Evolutionary conservation across 2,113 vertebrate genomes (phyloP).

Genomic region (Plectropomus leopardus): DNA sequence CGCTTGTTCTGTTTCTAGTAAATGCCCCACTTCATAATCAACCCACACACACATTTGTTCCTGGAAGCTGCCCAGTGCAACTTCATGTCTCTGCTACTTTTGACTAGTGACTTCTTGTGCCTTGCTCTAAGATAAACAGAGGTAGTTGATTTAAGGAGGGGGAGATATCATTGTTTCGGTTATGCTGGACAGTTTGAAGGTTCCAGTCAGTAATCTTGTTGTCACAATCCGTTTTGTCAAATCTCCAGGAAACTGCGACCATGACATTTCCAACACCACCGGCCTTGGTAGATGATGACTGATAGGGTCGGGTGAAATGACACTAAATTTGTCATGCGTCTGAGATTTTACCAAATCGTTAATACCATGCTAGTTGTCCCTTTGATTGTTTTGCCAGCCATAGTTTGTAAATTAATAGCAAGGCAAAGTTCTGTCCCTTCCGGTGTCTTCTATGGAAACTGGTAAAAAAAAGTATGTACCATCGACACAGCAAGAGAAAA

Average conservation of each 20-base stretch:
- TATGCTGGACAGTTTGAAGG: conserved; percentile 16
- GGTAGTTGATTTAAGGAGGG: conserved; percentile 1
- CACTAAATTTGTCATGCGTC: background rate
- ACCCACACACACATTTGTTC: conserved; percentile 53
- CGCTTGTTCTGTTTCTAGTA: conserved; percentile 48
- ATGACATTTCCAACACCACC: conserved; percentile 26
- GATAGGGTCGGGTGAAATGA: background rate
- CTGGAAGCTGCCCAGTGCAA: conserved; percentile 47
- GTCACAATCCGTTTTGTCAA: conserved; percentile 21
- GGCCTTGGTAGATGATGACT: background rate
- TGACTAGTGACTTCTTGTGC: conserved; percentile 3
- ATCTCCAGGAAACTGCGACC: background rate
- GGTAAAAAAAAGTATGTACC: too few relatives aligned
- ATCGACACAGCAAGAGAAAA: too few relatives aligned
- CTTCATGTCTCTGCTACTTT: conserved; percentile 25
- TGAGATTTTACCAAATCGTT: background rate
- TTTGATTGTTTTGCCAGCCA: background rate
- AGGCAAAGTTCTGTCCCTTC: too few relatives aligned
- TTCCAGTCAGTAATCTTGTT: conserved; percentile 29
- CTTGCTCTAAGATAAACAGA: conserved; percentile 30
- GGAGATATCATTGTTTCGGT: conserved; percentile 7
- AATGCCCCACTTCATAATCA: conserved; percentile 49
- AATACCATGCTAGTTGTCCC: background rate
- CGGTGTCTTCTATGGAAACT: too few relatives aligned
- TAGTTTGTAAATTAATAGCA: background rate